Base-by-base conservation (phyloP, 2,888 invertebrate genomes). In the Chelonus formosanus region DNA sequence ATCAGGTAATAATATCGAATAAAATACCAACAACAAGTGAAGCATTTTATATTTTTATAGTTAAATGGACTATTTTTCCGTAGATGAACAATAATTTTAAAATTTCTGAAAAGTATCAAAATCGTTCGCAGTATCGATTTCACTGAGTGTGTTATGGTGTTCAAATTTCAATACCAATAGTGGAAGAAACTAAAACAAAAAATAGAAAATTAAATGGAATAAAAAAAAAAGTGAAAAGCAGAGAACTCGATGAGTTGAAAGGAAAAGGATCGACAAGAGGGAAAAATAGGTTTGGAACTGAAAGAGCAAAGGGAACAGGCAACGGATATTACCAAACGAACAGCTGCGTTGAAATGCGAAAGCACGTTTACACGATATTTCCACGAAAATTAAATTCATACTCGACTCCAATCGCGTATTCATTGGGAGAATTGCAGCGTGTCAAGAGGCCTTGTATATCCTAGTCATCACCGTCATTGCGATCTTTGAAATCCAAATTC, bases 301-400 rank as follows among this genome's bases (percentile, higher is more conserved):
- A 40, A 40, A 40, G 40, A 40, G 40, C 40, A 40, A 4, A 40
- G 3, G 6, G 8, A 5, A 58, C 20, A 58, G 45, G 58, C 58
- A 58, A 45, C 58, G 66, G 63, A 72, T 72, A 74, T 71, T 69
- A 70, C 70, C 54, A 57, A 20, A 20, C 57, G 20, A 47, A 52
- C 61, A 61, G 61, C 59, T 55, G 67, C 50, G 63, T 63, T 76
- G 69, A 68, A 67, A 72, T 72, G 73, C 69, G 69, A 63, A 61
- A 59, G 72, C 79, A 81, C 80, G 80, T 78, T 73, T 73, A 53
- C 67, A 63, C 77, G 73, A 81, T 80, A 80, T 80, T 78, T 81
- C 72, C 72, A 52, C 64, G 65, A 76, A 78, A 80, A 81, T 80
- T 78, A 80, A 81, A 81, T 80, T 79, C 76, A 78, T 74, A 74